Percentiles rank a stretch among this genome's conserved stretches.
phyloP scores from a whole-genome alignment of 37 sponge, comb jelly and placozoan genomes.

The Geodia barretti region DNA sequence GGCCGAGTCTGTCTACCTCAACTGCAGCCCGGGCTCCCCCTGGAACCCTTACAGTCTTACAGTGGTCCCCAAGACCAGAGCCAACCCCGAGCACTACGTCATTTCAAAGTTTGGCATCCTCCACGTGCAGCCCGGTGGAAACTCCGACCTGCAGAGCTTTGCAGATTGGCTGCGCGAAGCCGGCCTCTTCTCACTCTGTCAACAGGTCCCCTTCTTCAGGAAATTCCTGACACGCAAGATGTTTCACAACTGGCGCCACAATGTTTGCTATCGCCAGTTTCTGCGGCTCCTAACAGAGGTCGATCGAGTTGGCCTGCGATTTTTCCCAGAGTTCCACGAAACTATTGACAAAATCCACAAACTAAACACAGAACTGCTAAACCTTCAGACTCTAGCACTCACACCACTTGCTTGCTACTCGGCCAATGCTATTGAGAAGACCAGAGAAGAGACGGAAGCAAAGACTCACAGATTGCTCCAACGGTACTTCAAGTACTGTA shows the following conservation, averaged over 20 bases:
- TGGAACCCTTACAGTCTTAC: constrained; percentile 75
- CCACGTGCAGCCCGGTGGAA: constrained; percentile 62
- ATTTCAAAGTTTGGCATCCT: constrained; percentile 85
- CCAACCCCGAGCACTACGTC: constrained; percentile 71
- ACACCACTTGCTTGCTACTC: constrained; percentile 29
- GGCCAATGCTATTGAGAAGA: neutral
- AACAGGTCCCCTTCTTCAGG: constrained; percentile 62
- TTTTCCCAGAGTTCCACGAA: constrained; percentile 30
- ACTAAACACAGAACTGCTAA: constrained; percentile 55
- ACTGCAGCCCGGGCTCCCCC: constrained; percentile 32
- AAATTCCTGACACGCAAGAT: constrained; percentile 49
- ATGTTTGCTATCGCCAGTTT: constrained; percentile 38
- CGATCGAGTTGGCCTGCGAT: constrained; percentile 17
- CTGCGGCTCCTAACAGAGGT: constrained; percentile 2
- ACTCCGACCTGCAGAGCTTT: constrained; percentile 60
- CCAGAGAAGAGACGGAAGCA: neutral
- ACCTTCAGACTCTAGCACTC: constrained; percentile 25
- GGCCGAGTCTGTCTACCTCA: constrained; percentile 66
- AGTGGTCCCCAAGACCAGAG: constrained; percentile 48
- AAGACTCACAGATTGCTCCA: constrained; percentile 27
- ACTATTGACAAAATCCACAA: constrained; percentile 43
- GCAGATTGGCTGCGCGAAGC: constrained; percentile 83
- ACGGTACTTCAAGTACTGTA: constrained; percentile 62
- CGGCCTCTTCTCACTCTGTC: constrained; percentile 43
- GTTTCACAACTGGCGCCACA: constrained; percentile 56